phyloP scores from a whole-genome alignment of 1,140 invertebrate genomes.

The Odontomachus brunneus region DNA sequence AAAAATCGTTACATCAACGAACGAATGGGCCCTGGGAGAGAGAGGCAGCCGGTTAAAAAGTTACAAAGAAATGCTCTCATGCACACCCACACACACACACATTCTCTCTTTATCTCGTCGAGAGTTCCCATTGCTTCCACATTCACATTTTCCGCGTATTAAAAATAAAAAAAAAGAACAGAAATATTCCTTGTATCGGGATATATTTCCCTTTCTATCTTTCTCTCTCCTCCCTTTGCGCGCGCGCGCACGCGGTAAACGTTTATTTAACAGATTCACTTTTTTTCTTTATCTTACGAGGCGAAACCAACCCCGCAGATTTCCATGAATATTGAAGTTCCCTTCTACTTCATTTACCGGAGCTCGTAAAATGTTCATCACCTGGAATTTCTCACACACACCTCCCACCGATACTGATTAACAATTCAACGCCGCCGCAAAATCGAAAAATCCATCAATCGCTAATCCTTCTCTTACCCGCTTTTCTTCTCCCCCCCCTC shows the following conservation, averaged over 20 bases:
- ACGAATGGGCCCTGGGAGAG: constrained; percentile 47
- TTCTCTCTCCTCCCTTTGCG: too few species aligned
- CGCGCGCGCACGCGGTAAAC: background rate
- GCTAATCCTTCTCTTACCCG: background rate
- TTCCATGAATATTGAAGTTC: constrained; percentile 45
- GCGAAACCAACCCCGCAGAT: constrained; percentile 23
- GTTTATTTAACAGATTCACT: constrained; percentile 18
- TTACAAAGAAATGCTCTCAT: constrained; percentile 43
- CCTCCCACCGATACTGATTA: constrained; percentile 29
- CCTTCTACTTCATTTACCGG: background rate
- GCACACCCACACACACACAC: too few species aligned
- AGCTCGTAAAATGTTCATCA: constrained; percentile 51
- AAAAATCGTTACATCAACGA: constrained; percentile 57
- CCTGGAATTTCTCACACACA: constrained; percentile 31
- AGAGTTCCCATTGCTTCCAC: constrained; percentile 12
- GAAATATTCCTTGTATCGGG: background rate
- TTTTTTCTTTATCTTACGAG: background rate
- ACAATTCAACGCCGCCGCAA: constrained; percentile 29
- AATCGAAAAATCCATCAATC: constrained; percentile 17
- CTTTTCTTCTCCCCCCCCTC: too few species aligned
- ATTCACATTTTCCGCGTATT: background rate
- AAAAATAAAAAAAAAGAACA: too few species aligned
- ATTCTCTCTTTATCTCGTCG: too few species aligned
- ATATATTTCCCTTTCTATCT: background rate
- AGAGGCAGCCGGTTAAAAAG: constrained; percentile 33